A percentile compares a stretch with the other conserved stretches of the same genome.
Conservation (phyloP, 2,888 invertebrate species). For the Drosophila glabriapex region DNA sequence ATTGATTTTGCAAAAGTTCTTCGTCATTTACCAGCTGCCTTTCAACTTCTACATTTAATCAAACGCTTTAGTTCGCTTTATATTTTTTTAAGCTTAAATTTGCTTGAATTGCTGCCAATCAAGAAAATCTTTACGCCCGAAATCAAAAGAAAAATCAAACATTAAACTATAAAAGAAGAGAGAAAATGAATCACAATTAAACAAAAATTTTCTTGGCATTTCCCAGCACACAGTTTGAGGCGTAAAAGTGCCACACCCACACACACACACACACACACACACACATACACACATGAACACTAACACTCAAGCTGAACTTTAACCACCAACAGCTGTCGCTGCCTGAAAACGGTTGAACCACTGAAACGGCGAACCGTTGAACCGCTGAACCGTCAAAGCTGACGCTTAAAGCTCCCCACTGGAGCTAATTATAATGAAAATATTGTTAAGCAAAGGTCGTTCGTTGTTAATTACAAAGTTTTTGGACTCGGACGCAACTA, state of each 20-base stretch:
- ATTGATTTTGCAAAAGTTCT: background rate
- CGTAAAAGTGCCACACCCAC: constrained; percentile 9
- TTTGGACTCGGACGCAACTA: constrained; percentile 70
- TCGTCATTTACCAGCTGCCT: background rate
- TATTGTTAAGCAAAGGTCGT: constrained; percentile 58
- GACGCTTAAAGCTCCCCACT: constrained; percentile 35
- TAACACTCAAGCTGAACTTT: constrained; percentile 33
- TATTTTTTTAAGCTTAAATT: background rate
- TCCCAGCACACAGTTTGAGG: background rate
- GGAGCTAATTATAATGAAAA: constrained; percentile 58
- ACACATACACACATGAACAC: background rate
- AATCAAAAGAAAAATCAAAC: background rate
- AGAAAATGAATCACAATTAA: constrained; percentile 24
- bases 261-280: background rate
- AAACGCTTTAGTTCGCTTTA: background rate
- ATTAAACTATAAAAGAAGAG: background rate
- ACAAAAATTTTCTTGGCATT: constrained; percentile 15
- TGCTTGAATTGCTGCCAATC: background rate
- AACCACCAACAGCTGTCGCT: constrained; percentile 44
- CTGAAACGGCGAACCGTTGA: constrained; percentile 20
- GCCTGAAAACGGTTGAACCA: constrained; percentile 20
- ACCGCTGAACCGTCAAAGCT: constrained; percentile 24
- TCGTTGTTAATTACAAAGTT: constrained; percentile 74
- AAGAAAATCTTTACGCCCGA: background rate
- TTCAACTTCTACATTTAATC: background rate